Base-by-base conservation (phyloP, 2,888 invertebrate genomes). In the Theretra japonica region DNA sequence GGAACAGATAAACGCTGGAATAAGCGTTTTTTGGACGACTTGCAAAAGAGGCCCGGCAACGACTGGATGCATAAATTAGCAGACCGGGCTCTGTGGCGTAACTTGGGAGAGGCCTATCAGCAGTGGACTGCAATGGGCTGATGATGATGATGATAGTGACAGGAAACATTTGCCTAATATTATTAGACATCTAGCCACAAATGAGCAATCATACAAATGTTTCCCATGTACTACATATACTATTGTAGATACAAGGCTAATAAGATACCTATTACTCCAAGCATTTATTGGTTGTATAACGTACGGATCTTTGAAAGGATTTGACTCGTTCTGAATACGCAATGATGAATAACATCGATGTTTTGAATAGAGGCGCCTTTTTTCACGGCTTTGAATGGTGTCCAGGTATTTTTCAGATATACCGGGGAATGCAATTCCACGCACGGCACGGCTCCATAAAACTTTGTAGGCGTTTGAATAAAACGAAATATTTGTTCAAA, bases 301-400 rank as follows among this genome's bases (percentile, higher is more conserved):
- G 11, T 50, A 28, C 30, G n/a, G 19, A 15, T 53, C 19, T 19
- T 17, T 48, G 48, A 70, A 50, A 62, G 30, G 33, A 62, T 30
- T 15, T 17, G 33, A 48, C n/a, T n/a, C 25, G 30, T 25, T 5
- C 19, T 19, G 58, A 70, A 53, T 70, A 53, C 53, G 30, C 48
- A 60, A 50, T 60, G 19, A 41, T 60, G 4, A 53, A 56, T 68
- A 48, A 25, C 23, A 68, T n/a, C 53, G 7, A n/a, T 53, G 53
- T 53, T 53, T 53, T 53, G 53, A 53, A 53, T 53, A 53, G 53
- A 53, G 53, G 53, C 5, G 53, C 53, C 53, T 53, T 53, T 41
- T 53, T 53, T 53, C 53, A 53, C n/a, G n/a, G 53, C 53, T 53
- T 53, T 53, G n/a, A 53, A 53, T 53, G n/a, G 53, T n/a, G 53